Evolutionary conservation across 2,888 invertebrate species (phyloP), one percentile per base, ranked within the genome.

Genomic region (Nasonia oneida): DNA sequence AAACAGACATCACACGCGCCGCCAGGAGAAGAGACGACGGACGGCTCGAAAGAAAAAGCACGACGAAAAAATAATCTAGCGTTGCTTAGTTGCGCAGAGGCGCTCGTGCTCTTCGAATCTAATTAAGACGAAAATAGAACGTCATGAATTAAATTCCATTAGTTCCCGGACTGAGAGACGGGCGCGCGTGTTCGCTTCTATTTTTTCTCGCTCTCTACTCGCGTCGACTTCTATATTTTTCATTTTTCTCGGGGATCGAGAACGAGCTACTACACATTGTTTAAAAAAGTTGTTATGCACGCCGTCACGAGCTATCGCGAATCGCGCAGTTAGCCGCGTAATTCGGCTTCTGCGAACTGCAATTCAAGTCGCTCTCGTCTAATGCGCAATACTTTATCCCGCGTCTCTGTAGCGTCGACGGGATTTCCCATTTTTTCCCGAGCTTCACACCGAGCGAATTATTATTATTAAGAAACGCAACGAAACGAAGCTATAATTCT

Each of bases 101-200:
- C 75, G 81, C 85, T 78, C 83, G 70, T 71, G 86, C 83, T 85
- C 82, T 67, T 81, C 86, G 86, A 88, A 84, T 79, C 82, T 88
- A 88, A 89, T 88, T 87, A 88, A 88, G 87, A 87, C 84, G 76
- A 87, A 88, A 89, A 89, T 88, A 88, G 88, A 88, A 87, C 87
- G 79, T 87, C 87, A 87, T 86, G 88, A 87, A 89, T 89, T 88
- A 87, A 88, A 88, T 89, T 88, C 87, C 88, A 87, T 88, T 88
- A 88, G 81, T 78, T 71, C 70, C 70, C 39, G 42, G 42, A 12
- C 76, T 37, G 29, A n/a, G 18, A 14, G 47, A 29, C 29, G 29
- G 29, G 29, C 29, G 29, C 61, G 33, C 79, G 39, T 70, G 42
- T 70, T 29, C n/a, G 67, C 18, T 33, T 33, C 39, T 18, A 42